A percentile compares a stretch with the other conserved stretches of the same genome.
These are phyloP conservation scores for Drosophila sp. DNA, from an alignment of 1,140 invertebrate genomes.

Conservation along the genomic window DNA sequence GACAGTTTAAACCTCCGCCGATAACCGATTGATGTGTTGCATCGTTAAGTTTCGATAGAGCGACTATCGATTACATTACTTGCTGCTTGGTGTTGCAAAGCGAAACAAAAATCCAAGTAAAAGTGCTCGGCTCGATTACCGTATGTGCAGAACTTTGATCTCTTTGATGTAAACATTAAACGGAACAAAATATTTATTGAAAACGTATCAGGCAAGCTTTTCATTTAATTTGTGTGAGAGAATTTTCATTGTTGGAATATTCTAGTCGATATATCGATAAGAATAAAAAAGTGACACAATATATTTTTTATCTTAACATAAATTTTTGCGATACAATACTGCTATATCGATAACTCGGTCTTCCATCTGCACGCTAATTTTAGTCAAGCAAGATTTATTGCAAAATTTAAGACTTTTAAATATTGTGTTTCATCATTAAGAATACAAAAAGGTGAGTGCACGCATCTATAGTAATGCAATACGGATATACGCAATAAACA, in stretches of 20 bases:
- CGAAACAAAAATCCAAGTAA: too few species aligned
- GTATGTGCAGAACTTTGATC: too few species aligned
- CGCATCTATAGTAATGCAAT: neutral
- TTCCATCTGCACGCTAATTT: constrained; percentile 31
- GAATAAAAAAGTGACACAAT: too few species aligned
- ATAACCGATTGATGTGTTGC: too few species aligned
- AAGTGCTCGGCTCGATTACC: too few species aligned
- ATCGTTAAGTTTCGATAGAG: too few species aligned
- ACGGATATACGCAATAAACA: neutral
- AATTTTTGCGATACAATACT: neutral
- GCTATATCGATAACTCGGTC: constrained; percentile 21
- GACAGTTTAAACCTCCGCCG: too few species aligned
- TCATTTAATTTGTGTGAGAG: too few species aligned
- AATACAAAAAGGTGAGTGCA: constrained; percentile 20
- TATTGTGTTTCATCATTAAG: neutral
- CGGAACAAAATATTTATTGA: too few species aligned
- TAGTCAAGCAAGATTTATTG: constrained; percentile 6
- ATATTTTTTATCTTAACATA: neutral
- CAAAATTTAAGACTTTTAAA: constrained; percentile 15
- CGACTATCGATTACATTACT: neutral
- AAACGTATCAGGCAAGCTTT: too few species aligned
- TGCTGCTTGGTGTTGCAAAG: neutral
- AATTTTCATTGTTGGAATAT: too few species aligned
- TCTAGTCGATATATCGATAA: constrained; percentile 4
- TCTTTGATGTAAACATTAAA: too few species aligned